A percentile compares a stretch with the other conserved stretches of the same genome.
phyloP scores from a whole-genome alignment of 2,797 vertebrate genomes.

The Ctenosaura bakeri region DNA sequence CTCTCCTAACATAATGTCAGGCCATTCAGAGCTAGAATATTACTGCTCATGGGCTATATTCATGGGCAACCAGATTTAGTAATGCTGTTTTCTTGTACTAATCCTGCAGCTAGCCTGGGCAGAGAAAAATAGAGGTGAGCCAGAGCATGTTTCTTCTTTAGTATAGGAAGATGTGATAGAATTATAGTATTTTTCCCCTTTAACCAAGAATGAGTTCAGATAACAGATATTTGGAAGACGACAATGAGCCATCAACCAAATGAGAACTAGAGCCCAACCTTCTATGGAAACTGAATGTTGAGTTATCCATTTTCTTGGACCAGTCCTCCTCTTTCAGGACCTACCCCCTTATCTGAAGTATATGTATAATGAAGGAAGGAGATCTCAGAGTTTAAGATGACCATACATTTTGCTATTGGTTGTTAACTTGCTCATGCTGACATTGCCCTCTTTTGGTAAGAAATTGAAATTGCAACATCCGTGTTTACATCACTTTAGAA shows the following conservation, averaged over 20 bases:
- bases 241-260: neutral
- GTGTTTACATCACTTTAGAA: neutral
- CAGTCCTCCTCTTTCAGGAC: neutral
- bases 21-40: neutral
- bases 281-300: neutral
- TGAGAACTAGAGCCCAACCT: neutral
- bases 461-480: neutral
- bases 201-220: neutral
- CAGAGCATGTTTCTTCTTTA: neutral
- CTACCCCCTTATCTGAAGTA: neutral
- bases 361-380: neutral
- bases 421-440: neutral
- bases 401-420: neutral
- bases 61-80: neutral
- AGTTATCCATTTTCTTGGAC: neutral
- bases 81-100: neutral
- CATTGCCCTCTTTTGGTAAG: slow-evolving; percentile 24
- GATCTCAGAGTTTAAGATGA: neutral
- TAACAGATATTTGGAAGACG: neutral
- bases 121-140: neutral
- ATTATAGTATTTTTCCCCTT: neutral
- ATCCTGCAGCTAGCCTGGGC: neutral
- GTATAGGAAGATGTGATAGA: neutral
- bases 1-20: neutral
- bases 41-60: neutral